Base-by-base conservation (phyloP, 2,113 vertebrate genomes). In the Phaethornis superciliosus region DNA sequence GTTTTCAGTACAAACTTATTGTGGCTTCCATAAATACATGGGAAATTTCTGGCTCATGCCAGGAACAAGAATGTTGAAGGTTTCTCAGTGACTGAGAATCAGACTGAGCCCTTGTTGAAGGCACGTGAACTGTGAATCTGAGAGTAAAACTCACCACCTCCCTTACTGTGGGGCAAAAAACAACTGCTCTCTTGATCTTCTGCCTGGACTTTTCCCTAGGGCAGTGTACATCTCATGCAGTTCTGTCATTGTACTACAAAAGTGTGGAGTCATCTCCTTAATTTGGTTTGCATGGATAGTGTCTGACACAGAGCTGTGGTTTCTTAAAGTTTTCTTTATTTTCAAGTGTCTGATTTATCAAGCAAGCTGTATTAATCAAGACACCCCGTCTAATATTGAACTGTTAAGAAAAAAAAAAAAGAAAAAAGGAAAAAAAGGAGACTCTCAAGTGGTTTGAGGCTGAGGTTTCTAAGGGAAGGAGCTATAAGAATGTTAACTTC, bases 31-130 rank as follows among this genome's bases (percentile, higher is more conserved):
- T 24, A 22, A 90, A 67, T 83, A 67, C 0, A 6, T 18, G 44
- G 71, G 69, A 75, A 95, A 95, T 95, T 93, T 69, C 85, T 83
- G 52, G 33, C 51, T 46, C 60, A 26, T 76, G 67, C 70, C 51
- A 44, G 24, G 74, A 94, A 60, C 19, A 49, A 84, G 46, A 54
- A 64, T 69, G 63, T 35, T 90, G 35, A 77, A 91, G 32, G 21
- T 7, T 15, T 27, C 21, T 85, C 18, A 35, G 24, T 58, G 56
- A 54, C n/a, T 33, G 42, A 88, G 93, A 96, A 87, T 72, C 30
- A 8, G 46, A 62, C 47, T 26, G 32, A 81, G 23, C 9, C 5
- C 58, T 65, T 56, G 20, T 37, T 44, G 55, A 89, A 59, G 30
- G 60, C 56, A 81, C 5, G 0, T 46, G 55, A 84, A 75, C n/a